Conservation (phyloP, 2,888 invertebrate genomes). For the Seladonia tumulorum region DNA sequence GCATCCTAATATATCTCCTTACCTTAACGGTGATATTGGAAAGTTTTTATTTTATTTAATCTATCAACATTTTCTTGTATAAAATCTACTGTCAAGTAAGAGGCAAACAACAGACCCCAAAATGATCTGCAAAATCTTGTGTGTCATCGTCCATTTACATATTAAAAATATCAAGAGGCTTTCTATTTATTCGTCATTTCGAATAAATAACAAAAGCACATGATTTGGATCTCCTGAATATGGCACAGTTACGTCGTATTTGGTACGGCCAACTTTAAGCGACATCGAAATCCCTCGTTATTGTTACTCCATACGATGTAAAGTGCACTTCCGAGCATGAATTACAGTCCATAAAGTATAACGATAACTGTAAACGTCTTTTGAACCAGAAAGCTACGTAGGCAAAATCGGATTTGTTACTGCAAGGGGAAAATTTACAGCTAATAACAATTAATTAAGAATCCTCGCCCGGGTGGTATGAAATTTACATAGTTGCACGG, state of each 20-base stretch:
- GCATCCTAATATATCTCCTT: neutral
- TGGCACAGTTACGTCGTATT: neutral
- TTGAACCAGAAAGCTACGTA: neutral
- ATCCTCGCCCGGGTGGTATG: neutral
- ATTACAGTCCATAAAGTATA: constrained; percentile 1
- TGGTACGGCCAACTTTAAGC: neutral
- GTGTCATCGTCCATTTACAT: neutral
- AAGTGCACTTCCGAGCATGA: neutral
- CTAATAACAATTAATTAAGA: constrained; percentile 16
- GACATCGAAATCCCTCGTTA: neutral
- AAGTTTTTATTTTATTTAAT: neutral
- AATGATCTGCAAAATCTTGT: neutral
- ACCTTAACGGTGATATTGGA: neutral
- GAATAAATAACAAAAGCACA: neutral
- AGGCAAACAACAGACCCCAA: neutral
- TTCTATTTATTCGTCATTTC: neutral
- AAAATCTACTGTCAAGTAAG: neutral
- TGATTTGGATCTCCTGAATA: neutral
- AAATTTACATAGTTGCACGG: constrained; percentile 38
- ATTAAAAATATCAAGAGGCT: neutral
- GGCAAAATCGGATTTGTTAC: neutral
- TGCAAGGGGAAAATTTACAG: neutral
- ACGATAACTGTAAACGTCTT: constrained; percentile 9
- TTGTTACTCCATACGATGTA: neutral
- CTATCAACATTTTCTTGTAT: neutral